Evolutionary conservation across 2,888 invertebrate species (phyloP).

Genomic region (Tiliacea aurago): DNA sequence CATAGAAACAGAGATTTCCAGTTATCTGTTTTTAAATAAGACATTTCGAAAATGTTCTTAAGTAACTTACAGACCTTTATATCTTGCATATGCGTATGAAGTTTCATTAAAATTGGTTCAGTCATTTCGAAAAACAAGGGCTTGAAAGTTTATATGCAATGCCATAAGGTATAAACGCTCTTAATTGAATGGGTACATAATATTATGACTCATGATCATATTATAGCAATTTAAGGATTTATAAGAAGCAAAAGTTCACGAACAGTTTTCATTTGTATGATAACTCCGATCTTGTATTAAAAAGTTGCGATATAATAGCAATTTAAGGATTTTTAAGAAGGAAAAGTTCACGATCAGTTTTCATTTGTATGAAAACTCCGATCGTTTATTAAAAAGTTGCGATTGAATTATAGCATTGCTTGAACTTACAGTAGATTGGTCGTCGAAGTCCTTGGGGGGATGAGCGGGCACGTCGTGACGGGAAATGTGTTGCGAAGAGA

Average conservation of each 20-base stretch:
- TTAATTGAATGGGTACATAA: not conserved
- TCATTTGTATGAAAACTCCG: not conserved
- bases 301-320: not conserved
- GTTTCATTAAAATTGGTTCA: too few species aligned
- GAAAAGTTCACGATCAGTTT: not conserved
- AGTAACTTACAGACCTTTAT: too few species aligned
- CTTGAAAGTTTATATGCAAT: too few species aligned
- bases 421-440: conserved; percentile 65
- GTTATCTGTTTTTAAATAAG: too few species aligned
- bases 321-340: not conserved
- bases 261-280: not conserved
- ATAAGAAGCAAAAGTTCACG: not conserved
- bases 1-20: too few species aligned
- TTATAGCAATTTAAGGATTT: not conserved
- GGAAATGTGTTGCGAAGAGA: conserved; percentile 81
- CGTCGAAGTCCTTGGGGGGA: conserved; percentile 74
- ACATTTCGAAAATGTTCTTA: too few species aligned
- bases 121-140: too few species aligned
- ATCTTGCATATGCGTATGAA: too few species aligned
- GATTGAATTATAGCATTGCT: not conserved
- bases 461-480: conserved; percentile 73
- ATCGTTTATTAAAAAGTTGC: not conserved
- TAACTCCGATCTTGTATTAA: not conserved
- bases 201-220: not conserved
- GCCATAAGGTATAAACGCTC: too few species aligned